Conservation (phyloP, 2,113 vertebrate genomes). For the Cyphomyrus plagiostoma region DNA sequence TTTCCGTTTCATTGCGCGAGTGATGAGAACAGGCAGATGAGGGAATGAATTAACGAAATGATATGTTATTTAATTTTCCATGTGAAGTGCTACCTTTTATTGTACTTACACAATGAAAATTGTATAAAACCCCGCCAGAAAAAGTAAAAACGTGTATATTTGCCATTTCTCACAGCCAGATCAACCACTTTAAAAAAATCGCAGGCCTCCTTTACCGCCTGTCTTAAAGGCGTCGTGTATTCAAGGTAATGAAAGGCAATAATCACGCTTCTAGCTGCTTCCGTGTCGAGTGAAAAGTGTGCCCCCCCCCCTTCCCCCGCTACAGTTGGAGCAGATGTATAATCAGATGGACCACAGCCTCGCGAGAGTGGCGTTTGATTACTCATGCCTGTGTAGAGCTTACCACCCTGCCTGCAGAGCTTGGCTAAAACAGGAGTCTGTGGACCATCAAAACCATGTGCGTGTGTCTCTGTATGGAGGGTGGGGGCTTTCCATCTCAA, state of each 20-base stretch:
- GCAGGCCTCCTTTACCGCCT: background rate
- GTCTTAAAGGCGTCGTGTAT: background rate
- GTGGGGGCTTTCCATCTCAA: background rate
- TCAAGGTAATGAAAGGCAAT: background rate
- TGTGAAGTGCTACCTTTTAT: background rate
- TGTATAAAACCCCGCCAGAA: background rate
- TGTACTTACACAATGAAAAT: background rate
- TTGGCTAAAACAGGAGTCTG: background rate
- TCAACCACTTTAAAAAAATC: background rate
- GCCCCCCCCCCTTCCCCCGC: background rate
- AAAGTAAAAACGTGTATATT: background rate
- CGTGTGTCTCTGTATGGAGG: background rate
- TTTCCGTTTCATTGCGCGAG: background rate
- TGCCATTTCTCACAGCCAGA: background rate
- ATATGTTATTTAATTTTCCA: background rate
- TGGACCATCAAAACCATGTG: background rate
- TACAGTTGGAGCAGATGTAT: conserved; percentile 1
- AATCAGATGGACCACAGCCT: conserved; percentile 4
- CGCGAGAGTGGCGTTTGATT: background rate
- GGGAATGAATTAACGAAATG: background rate
- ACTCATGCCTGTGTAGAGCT: conserved; percentile 1
- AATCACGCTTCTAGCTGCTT: background rate
- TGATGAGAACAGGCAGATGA: background rate
- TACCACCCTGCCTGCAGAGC: background rate
- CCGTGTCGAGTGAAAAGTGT: background rate